Percentiles rank a stretch among this genome's conserved stretches.
These are phyloP conservation scores for Ptychodera flava DNA, from an alignment of 35 echinoderm and acorn worm species.

Conservation along the genomic window DNA sequence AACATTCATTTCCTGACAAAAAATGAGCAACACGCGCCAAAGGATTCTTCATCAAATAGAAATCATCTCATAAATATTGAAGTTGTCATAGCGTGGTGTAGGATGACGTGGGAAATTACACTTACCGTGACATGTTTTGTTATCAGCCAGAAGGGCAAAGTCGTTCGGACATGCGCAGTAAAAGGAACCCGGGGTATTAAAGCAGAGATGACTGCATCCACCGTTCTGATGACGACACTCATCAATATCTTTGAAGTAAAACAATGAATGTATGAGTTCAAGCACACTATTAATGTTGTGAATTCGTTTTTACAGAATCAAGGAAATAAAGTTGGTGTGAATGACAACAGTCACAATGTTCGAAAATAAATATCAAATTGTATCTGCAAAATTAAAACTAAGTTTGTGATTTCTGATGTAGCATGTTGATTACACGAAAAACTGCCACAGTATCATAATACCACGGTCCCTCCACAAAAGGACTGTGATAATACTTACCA, in stretches of 20 bases:
- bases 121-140: not conserved
- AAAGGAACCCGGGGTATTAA: constrained; percentile 53
- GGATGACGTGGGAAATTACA: not conserved
- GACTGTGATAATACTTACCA: constrained; percentile 22
- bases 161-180: constrained; percentile 54
- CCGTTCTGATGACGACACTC: constrained; percentile 53
- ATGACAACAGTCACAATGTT: not conserved
- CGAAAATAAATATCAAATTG: not conserved
- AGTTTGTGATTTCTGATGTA: not conserved
- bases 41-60: not conserved
- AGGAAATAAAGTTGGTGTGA: too few species aligned
- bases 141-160: constrained; percentile 1
- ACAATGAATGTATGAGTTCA: too few species aligned
- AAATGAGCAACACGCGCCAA: not conserved
- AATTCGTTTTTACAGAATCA: too few species aligned
- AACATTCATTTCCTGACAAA: not conserved
- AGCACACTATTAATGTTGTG: too few species aligned
- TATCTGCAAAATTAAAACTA: not conserved
- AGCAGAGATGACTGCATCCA: constrained; percentile 53
- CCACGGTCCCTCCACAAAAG: not conserved
- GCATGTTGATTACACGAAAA: not conserved
- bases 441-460: not conserved
- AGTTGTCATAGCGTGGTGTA: not conserved
- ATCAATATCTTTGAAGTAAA: constrained; percentile 53
- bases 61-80: not conserved